phyloP scores from a whole-genome alignment of 2,113 vertebrate species.

The Calypte anna region DNA sequence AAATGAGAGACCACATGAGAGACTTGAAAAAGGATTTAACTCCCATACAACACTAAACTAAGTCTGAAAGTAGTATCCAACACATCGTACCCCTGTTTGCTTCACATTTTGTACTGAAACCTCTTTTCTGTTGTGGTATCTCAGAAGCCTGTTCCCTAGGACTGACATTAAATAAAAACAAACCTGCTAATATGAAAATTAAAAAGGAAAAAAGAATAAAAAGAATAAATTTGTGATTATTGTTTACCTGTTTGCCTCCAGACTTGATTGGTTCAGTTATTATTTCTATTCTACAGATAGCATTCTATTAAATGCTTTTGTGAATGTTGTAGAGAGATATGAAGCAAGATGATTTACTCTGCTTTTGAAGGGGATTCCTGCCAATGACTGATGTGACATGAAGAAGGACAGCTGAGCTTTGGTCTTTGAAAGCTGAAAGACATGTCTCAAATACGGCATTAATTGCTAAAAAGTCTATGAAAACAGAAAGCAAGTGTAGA shows the following conservation, averaged over 20 bases:
- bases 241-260: neutral
- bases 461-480: neutral
- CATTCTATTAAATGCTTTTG: neutral
- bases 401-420: neutral
- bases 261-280: neutral
- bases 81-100: neutral
- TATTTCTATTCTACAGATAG: neutral
- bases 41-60: neutral
- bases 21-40: neutral
- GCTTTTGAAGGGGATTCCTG: neutral
- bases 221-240: neutral
- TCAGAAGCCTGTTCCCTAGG: too few relatives aligned
- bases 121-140: too few relatives aligned
- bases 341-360: neutral
- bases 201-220: neutral
- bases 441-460: neutral
- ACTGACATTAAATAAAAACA: neutral
- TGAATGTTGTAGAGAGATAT: neutral
- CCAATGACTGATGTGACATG: neutral
- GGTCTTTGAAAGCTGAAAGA: neutral
- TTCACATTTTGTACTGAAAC: neutral
- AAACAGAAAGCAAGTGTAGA: neutral
- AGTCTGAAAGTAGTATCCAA: neutral
- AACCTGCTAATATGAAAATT: neutral
- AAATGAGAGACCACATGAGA: neutral